Base-by-base conservation (phyloP, 2,888 invertebrate genomes). In the Zygothrica quintamaculata region DNA sequence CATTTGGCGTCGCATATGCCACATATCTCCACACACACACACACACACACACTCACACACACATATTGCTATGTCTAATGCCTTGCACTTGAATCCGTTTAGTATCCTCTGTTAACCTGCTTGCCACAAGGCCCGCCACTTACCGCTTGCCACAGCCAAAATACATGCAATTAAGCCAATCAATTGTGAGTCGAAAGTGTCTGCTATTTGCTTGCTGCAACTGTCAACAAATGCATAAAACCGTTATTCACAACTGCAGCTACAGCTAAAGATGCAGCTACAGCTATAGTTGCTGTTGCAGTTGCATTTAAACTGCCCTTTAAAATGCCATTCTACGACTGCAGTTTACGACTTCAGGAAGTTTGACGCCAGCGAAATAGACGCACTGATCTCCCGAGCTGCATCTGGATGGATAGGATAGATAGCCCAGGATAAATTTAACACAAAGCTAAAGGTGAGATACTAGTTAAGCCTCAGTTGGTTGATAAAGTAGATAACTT, bases 141-240 rank as follows among this genome's bases (percentile, higher is more conserved):
- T 57, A 36, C 33, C 7, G 48, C 39, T 33, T 61, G 62, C 33
- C 15, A 26, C 44, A 25, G 36, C 33, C 9, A 34, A 57, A 52
- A 47, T 66, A 64, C 25, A 44, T 11, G 44, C 44, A 61, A 71
- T 78, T 77, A 77, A 73, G 50, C 82, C 82, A 67, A 87, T 74
- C 79, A 72, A 71, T 60, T 65, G 56, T 50, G 15, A 57, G 58
- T 39, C 51, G 70, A 67, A 22, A 18, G 12, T 40, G 26, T 29
- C 26, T 44, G 55, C 47, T 13, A 39, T 59, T 34, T 40, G 59
- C 37, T 33, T 40, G 60, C 50, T 39, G 33, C 53, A 44, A 73
- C 81, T 81, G 87, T 81, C 80, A 85, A 51, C 80, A 57, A 55
- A 60, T n/a, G 57, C 87, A 87, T 81, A 74, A 81, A 81, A 52